Evolutionary conservation across 1,140 invertebrate genomes (phyloP), one percentile per base, ranked within the genome.

Genomic region (Drosophila ironensis): DNA sequence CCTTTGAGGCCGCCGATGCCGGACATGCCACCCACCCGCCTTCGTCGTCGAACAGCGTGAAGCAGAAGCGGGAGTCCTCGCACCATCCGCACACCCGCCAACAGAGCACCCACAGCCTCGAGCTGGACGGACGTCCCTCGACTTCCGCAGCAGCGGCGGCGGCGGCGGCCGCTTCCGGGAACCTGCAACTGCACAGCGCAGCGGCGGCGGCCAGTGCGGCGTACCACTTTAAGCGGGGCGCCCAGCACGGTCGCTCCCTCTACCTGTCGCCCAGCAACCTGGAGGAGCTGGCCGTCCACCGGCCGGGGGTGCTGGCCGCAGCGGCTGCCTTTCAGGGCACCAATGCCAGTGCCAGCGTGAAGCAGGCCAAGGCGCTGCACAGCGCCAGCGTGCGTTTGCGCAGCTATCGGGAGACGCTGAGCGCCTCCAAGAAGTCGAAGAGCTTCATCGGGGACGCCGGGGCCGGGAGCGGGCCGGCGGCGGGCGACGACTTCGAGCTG

Each of bases 401-500:
- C 35, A 88, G 82, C 42, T 90, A 90, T 46, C 72, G 89, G 4
- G 89, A 90, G 52, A 77, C 74, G 1, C 50, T 90, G 45, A 89
- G 78, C 17, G 88, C 88, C 8, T 78, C 84, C 27, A 90, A 90
- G 53, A 90, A 90, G 53, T 90, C 89, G n/a, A 90, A 90, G 59
- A 90, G 89, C 59, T 90, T 90, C 54, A 90, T 90, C 11, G 72
- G 70, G 6, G 88, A 90, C 42, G 61, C 48, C 19, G 42, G 71
- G 22, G 50, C 73, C n/a, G 60, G 64, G 19, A 48, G 51, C 48
- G 54, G 61, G 7, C 54, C 46, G 6, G 38, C 44, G 28, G 46
- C 45, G 27, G 68, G 54, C 57, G 77, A 87, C 27, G 89, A 90
- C 11, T 90, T 89, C 38, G 89, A 90, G 72, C 82, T 89, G 14